Evolutionary conservation across 1,140 invertebrate genomes (phyloP), one percentile per base, ranked within the genome.

Genomic region (Trigoniulus corallinus): DNA sequence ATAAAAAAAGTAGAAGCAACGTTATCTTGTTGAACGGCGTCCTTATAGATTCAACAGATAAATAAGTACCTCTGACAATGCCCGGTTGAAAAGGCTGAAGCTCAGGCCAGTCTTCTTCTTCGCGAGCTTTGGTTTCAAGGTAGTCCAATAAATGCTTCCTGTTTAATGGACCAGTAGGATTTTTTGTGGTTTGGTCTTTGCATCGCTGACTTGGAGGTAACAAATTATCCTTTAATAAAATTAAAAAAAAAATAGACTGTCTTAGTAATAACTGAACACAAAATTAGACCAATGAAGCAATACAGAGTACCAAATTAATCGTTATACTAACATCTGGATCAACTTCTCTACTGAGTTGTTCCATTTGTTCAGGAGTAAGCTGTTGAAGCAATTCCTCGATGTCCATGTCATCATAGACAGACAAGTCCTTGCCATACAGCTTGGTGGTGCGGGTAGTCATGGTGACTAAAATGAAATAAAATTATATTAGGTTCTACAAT

Each of bases 81-180:
- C 92, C 92, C 58, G 88, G 70, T 47, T 92, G 81, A 67, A 81
- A 98, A 2, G 92, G 91, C 67, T 96, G 92, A 37, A 83, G 71
- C 68, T 98, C 92, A 21, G 95, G 93, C 77, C 84, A 81, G 71
- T 98, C 96, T 50, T 93, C 93, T 55, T 96, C 94, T 67, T 95
- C 91, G 59, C 92, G 72, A 2, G 94, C 94, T 67, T 95, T 86
- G 69, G 95, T 95, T 65, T 97, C 95, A 55, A 99, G 86, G 70
- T 94, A 94, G 61, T 95, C 86, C 57, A 99, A 88, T 42, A 99
- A 73, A 65, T 96, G 88, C 71, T 96, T 93, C 25, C 95, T 77
- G 71, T 97, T 85, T 54, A 95, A 73, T 4, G 93, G 92, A 44
- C 95, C 95, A 21, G 95, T 98, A 2, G 94, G 79, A 59, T 79